These are phyloP conservation scores for Salvelinus namaycush DNA, from an alignment of 2,113 vertebrate genomes.

Conservation along the genomic window DNA sequence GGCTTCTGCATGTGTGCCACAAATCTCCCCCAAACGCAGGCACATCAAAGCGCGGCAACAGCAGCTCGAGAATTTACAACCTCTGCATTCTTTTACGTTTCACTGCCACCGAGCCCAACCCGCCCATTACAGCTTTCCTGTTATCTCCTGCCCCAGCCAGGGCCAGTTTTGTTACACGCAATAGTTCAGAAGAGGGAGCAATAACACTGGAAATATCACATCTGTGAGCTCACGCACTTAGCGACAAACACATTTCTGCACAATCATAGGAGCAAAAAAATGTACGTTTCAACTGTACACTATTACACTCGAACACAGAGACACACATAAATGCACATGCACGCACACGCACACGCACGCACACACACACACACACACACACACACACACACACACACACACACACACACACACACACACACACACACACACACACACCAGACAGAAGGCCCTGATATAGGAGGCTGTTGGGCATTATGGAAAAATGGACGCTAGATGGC, in stretches of 20 bases:
- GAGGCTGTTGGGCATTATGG: background rate
- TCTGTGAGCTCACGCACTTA: background rate
- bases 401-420: conserved; percentile 17
- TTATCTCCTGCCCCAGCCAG: conserved; percentile 31
- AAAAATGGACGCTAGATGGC: conserved; percentile 41
- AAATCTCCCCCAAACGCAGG: conserved; percentile 44
- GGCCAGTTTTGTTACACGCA: conserved; percentile 19
- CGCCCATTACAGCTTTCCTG: conserved; percentile 36
- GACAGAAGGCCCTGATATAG: background rate
- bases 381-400: conserved; percentile 7
- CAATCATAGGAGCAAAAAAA: background rate
- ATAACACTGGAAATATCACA: conserved; percentile 13
- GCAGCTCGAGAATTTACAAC: conserved; percentile 56
- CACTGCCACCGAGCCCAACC: conserved; percentile 42
- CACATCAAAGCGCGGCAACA: conserved; percentile 50
- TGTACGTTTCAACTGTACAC: no score
- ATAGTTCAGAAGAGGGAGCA: conserved; percentile 13
- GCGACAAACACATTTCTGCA: conserved; percentile 4
- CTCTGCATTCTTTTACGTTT: conserved; percentile 58
- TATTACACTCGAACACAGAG: background rate
- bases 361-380: conserved; percentile 1
- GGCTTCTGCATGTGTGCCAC: conserved; percentile 34
- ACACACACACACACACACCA: conserved; percentile 10
- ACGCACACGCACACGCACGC: conserved; percentile 16
- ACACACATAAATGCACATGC: background rate